These are phyloP conservation scores for Habropoda laboriosa DNA, from an alignment of 1,140 invertebrate genomes.

Conservation along the genomic window DNA sequence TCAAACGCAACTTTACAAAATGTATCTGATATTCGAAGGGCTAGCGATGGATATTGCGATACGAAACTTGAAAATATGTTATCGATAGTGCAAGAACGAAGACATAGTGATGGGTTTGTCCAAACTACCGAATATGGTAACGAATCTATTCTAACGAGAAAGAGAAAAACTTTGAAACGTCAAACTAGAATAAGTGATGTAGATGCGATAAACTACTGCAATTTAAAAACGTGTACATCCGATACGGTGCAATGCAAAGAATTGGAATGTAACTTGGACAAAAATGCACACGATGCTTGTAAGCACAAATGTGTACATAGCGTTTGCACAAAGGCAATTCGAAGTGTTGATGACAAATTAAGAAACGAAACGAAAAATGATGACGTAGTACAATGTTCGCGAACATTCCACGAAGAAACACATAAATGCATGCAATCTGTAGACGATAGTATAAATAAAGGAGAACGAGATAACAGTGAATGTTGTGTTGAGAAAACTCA, in stretches of 20 bases:
- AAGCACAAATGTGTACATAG: not conserved
- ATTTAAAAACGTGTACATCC: conserved; percentile 6
- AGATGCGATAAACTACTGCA: conserved; percentile 44
- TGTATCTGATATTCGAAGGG: conserved; percentile 56
- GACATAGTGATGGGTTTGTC: conserved; percentile 70
- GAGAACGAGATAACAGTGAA: conserved; percentile 6
- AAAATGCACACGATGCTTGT: not conserved
- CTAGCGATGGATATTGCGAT: conserved; percentile 65
- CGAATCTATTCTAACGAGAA: conserved; percentile 35
- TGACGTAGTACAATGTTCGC: not conserved
- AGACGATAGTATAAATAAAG: conserved; percentile 1
- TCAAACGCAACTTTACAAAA: not conserved
- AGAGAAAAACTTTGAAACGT: conserved; percentile 68
- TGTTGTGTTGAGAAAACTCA: conserved; percentile 10
- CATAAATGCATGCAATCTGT: conserved; percentile 1
- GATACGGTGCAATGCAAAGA: conserved; percentile 19
- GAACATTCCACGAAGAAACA: not conserved
- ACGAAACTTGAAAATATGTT: not conserved
- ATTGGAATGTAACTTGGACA: conserved; percentile 28
- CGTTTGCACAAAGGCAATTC: not conserved
- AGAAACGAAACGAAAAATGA: not conserved
- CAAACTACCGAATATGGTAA: conserved; percentile 21
- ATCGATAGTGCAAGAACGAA: conserved; percentile 50
- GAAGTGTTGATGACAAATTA: conserved; percentile 1
- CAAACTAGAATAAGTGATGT: conserved; percentile 70